Base-by-base conservation (phyloP, 2,797 vertebrate genomes). In the Miichthys miiuy region DNA sequence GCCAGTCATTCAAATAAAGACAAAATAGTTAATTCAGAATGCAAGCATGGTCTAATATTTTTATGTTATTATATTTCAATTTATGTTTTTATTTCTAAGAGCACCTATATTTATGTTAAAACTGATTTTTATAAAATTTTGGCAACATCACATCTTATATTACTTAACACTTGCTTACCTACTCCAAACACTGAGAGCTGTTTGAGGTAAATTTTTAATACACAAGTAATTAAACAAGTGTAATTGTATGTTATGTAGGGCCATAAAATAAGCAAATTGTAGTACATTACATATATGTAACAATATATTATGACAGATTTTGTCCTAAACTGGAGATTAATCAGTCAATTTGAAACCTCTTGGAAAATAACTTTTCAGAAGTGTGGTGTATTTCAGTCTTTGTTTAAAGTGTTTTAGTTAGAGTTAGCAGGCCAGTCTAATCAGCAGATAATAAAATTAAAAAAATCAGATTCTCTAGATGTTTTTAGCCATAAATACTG, bases 361-460 rank as follows among this genome's bases (percentile, higher is more conserved):
- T 67, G 13, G 0, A 10, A 27, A 50, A 52, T 1, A 20, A 12
- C 27, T 38, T 6, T 51, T 46, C 0, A 38, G 1, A 72, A 44
- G 4, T 27, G n/a, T 62, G 30, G 10, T 57, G 3, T 1, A 3
- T 2, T 27, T 52, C 0, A 20, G 50, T 30, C 20, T 55, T 38
- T 56, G 2, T 70, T 64, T 14, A 64, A 58, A 48, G 21, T 30
- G 21, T 72, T 17, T 61, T 48, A 30, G 2, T 73, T 46, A 20
- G 2, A 77, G 27, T 21, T 50, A 10, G 41, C 42, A 34, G n/a
- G 8, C 68, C 4, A 48, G 21, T 46, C 13, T 34, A 13, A 42
- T 47, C 2, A 75, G 11, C 3, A 50, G 44, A 64, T 27, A 17
- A 11, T 41, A 23, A 73, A 75, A 2, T n/a, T 34, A 0, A 14